These are phyloP conservation scores for Elephas maximus DNA, from an alignment of 2,113 vertebrate genomes.

Conservation along the genomic window DNA sequence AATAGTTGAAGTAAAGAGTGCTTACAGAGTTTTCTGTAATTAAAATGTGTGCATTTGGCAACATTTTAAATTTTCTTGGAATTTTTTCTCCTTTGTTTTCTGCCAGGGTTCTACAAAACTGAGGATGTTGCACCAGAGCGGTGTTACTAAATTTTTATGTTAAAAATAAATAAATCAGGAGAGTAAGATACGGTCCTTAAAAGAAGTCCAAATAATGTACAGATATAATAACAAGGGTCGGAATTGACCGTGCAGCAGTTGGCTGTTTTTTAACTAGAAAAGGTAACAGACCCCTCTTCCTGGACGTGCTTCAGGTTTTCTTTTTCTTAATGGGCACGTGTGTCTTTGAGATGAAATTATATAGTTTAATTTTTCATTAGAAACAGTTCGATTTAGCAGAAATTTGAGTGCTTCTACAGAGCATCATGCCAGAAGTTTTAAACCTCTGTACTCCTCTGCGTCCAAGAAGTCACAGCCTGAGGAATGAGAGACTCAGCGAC, in stretches of 20 bases:
- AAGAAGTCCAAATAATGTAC: not conserved
- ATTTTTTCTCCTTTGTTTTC: slow-evolving; percentile 18
- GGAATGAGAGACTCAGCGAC: not conserved
- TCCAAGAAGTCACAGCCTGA: not conserved
- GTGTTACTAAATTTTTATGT: slow-evolving; percentile 16
- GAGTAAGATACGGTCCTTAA: not conserved
- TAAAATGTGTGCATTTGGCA: slow-evolving; percentile 32
- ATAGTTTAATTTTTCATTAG: slow-evolving; percentile 20
- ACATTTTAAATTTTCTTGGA: slow-evolving; percentile 16
- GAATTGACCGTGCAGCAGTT: not conserved
- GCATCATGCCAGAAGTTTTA: not conserved
- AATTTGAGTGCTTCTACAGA: not conserved
- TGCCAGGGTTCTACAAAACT: not conserved
- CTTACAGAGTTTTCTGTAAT: not conserved
- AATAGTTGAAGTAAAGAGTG: not conserved
- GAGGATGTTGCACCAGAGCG: not conserved
- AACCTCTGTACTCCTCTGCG: not conserved
- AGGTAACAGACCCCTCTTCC: not conserved
- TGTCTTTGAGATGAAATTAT: slow-evolving; percentile 43
- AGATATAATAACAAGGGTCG: not conserved
- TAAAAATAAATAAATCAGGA: not conserved
- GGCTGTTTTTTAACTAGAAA: not conserved
- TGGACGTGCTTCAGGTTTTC: not conserved
- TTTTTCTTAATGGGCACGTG: not conserved
- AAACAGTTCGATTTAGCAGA: slow-evolving; percentile 38